Evolutionary conservation across 2,113 vertebrate species (phyloP).

Genomic region (Conger conger): DNA sequence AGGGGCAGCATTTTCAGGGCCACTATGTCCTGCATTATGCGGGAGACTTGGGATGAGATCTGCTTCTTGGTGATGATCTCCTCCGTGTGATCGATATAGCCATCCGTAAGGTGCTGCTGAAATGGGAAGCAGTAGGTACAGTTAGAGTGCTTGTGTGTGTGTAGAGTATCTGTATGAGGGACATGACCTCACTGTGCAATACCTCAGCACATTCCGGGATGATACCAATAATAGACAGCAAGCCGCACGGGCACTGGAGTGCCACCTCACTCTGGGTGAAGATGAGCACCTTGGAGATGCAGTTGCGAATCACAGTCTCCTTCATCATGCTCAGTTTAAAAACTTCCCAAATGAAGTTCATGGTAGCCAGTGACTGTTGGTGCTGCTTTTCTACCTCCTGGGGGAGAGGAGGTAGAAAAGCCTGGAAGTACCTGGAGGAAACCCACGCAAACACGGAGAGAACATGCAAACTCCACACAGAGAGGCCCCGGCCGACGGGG

Average conservation of each 20-base stretch:
- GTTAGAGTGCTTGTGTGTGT: neutral
- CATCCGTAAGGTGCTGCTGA: conserved; percentile 77
- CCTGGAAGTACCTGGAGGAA: no score
- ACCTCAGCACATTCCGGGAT: conserved; percentile 78
- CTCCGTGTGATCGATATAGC: conserved; percentile 84
- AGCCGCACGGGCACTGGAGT: conserved; percentile 77
- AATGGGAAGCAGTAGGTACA: neutral
- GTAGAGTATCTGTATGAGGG: conserved; percentile 43
- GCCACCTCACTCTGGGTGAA: conserved; percentile 79
- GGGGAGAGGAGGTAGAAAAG: no score
- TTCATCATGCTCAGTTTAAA: conserved; percentile 84
- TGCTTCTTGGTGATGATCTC: conserved; percentile 83
- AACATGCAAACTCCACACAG: no score
- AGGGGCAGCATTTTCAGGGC: no score
- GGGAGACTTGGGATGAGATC: conserved; percentile 78
- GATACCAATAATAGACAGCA: conserved; percentile 81
- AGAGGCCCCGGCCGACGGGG: no score
- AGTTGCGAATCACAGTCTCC: conserved; percentile 81
- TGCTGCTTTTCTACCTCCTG: conserved; percentile 32
- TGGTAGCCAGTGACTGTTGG: conserved; percentile 77
- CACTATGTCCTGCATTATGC: conserved; percentile 80
- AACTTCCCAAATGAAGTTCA: conserved; percentile 80
- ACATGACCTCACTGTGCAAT: conserved; percentile 48
- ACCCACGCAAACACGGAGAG: no score
- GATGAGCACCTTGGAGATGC: conserved; percentile 78